Evolutionary conservation across 1,140 invertebrate species (phyloP).

Genomic region (Orchestia grillus): DNA sequence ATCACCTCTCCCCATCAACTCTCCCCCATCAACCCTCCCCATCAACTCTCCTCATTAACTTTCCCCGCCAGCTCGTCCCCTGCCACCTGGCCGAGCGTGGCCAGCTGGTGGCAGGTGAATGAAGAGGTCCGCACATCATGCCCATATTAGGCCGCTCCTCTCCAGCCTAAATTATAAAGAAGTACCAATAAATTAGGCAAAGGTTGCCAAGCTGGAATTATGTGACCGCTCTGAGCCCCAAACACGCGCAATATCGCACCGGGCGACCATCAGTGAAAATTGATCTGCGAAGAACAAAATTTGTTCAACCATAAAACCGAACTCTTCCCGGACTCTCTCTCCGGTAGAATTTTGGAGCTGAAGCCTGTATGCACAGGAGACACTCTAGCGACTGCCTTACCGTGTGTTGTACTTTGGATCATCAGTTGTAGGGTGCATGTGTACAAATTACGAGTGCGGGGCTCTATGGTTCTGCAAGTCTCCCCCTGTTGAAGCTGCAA

Average conservation of each 20-base stretch:
- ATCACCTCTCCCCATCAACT: too few relatives aligned
- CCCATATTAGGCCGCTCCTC: neutral
- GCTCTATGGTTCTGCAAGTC: neutral
- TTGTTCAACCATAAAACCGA: neutral
- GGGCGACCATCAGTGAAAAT: neutral
- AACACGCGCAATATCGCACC: neutral
- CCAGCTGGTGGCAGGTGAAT: neutral
- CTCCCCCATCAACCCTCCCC: neutral
- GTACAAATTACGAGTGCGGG: neutral
- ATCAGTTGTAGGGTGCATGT: too few relatives aligned
- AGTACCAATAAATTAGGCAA: neutral
- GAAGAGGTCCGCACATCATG: neutral
- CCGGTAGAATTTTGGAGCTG: neutral
- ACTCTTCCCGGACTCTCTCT: neutral
- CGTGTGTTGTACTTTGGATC: too few relatives aligned
- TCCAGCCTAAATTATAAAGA: neutral
- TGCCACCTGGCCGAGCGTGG: neutral
- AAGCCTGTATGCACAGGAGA: neutral
- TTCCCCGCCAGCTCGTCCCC: too few relatives aligned
- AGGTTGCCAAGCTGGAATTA: neutral
- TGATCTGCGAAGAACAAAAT: constrained; percentile 6
- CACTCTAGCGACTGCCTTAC: neutral
- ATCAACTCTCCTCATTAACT: neutral
- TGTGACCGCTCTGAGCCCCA: neutral
- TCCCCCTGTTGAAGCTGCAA: neutral